Evolutionary conservation across 2,888 invertebrate genomes (phyloP).

Genomic region (Holacanthella duospinosa): DNA sequence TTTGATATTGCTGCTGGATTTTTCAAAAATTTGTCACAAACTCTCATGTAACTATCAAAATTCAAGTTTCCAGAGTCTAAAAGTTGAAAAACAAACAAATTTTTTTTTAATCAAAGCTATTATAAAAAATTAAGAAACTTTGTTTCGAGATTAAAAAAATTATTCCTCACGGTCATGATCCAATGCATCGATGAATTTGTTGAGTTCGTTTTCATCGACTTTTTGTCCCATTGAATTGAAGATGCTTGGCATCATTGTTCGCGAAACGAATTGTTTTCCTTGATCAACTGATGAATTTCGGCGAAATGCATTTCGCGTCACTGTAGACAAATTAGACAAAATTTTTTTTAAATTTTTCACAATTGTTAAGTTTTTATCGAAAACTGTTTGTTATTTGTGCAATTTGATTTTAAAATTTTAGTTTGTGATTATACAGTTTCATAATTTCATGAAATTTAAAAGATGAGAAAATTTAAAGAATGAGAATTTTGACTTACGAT

Average conservation of each 20-base stretch:
- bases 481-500: no score
- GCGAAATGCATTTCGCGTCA: conserved; percentile 8
- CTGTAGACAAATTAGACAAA: conserved; percentile 5
- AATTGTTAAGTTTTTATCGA: no score
- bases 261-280: neutral
- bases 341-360: no score
- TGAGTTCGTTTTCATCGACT: neutral
- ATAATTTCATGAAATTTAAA: no score
- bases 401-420: no score
- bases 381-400: no score
- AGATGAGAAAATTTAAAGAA: no score
- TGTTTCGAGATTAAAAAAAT: no score
- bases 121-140: neutral
- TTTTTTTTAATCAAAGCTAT: neutral
- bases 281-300: neutral
- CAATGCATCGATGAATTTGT: neutral
- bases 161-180: conserved; percentile 6
- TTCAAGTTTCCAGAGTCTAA: conserved; percentile 6
- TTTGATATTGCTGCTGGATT: neutral
- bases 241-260: neutral
- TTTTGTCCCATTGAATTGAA: conserved; percentile 4
- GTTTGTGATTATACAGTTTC: no score
- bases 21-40: conserved; percentile 8
- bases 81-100: neutral
- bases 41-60: neutral